Base-by-base conservation (phyloP, 2,113 vertebrate species). In the Thryonomys swinderianus region DNA sequence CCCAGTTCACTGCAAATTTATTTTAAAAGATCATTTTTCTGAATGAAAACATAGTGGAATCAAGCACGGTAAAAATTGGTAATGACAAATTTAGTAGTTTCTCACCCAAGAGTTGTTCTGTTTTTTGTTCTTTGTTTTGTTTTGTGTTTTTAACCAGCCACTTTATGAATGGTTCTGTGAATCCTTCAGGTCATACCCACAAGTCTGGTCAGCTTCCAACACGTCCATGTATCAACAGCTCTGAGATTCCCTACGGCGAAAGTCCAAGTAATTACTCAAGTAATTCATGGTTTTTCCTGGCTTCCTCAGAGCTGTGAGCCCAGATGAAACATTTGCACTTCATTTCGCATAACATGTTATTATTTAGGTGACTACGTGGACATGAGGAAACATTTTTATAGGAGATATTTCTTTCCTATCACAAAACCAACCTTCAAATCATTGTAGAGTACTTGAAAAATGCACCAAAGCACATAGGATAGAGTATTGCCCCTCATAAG, bases 121-220 rank as follows among this genome's bases (percentile, higher is more conserved):
- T 23, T 37, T 80, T 73, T 89, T 66, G 10, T 66, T 57, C 27
- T 82, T 48, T 32, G 30, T 78, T 48, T 18, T 30, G 2, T 78
- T 51, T 6, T 51, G 61, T 7, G 27, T 25, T 48, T 81, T 69
- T 71, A 69, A 84, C 34, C 80, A 34, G 40, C 69, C 14, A 51
- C 82, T 90, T 90, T 92, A 37, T 90, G 62, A 92, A 64, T 95
- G 93, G 40, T 89, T 97, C 85, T 92, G 81, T 80, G 53, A 73
- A 1, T 78, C 37, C 13, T 85, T 67, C 57, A 69, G 48, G 34
- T 79, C 76, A 51, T 69, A 45, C 59, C 66, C 78, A 90, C 94
- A 55, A 85, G 73, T 82, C 88, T 90, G 85, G 78, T 78, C 82
- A 78, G 71, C 40, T 81, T 81, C 69, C 92, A 53, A 51, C 82